These are phyloP conservation scores for Archaeoteleia sp. DNA, from an alignment of 2,888 invertebrate species.

Conservation along the genomic window DNA sequence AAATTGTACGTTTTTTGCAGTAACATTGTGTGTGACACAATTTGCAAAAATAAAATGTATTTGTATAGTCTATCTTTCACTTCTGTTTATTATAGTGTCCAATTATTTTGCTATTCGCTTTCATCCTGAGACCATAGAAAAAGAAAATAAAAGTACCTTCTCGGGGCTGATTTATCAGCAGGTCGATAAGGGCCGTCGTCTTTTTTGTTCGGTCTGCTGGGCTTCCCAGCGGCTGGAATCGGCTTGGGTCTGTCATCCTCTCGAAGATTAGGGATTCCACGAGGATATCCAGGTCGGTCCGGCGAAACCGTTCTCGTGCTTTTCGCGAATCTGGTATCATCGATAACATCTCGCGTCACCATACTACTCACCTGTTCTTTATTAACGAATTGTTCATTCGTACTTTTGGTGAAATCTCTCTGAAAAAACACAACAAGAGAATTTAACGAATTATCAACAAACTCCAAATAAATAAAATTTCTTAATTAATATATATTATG, in stretches of 20 bases:
- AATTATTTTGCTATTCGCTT: too few species aligned
- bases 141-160: conserved; percentile 51
- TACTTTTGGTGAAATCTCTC: conserved; percentile 69
- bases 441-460: conserved; percentile 2
- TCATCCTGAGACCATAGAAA: too few species aligned
- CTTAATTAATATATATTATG: background rate
- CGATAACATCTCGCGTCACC: conserved; percentile 67
- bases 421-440: conserved; percentile 45
- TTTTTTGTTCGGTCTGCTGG: conserved; percentile 61
- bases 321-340: conserved; percentile 62
- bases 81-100: too few species aligned
- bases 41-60: too few species aligned
- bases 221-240: conserved; percentile 67
- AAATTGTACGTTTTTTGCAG: too few species aligned
- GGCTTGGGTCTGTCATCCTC: conserved; percentile 67
- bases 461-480: too few species aligned
- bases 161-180: conserved; percentile 48
- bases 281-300: conserved; percentile 63
- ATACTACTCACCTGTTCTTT: conserved; percentile 63
- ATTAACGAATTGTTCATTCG: conserved; percentile 62
- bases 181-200: conserved; percentile 56
- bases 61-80: too few species aligned
- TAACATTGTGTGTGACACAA: too few species aligned
- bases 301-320: conserved; percentile 57
- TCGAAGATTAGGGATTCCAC: conserved; percentile 66